phyloP scores from a whole-genome alignment of 2,797 vertebrate species.

The Galagoides demidoff region DNA sequence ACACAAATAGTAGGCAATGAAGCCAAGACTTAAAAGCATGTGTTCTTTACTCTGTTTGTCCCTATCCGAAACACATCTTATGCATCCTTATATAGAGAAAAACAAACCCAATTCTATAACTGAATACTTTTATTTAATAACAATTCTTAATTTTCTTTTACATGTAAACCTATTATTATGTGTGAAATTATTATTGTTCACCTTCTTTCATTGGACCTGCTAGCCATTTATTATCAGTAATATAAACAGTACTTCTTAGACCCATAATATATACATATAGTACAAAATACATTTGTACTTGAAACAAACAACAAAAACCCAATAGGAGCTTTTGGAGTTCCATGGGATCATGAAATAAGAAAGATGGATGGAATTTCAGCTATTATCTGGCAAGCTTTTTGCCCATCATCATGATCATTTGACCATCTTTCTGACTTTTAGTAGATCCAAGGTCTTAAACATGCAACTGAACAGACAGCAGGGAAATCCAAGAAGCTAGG shows the following conservation, averaged over 20 bases:
- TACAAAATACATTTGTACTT: not conserved
- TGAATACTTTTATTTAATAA: constrained; percentile 18
- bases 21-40: not conserved
- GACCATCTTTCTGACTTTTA: not conserved
- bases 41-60: not conserved
- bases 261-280: not conserved
- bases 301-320: not conserved
- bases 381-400: not conserved
- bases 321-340: not conserved
- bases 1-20: not conserved
- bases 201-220: constrained; percentile 21
- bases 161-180: constrained; percentile 25
- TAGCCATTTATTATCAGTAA: constrained; percentile 43
- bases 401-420: not conserved
- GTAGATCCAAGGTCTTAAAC: not conserved
- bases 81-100: not conserved
- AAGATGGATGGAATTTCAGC: not conserved
- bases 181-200: constrained; percentile 50
- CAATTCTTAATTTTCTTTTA: constrained; percentile 52
- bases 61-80: not conserved
- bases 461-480: not conserved
- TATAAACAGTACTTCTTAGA: constrained; percentile 55
- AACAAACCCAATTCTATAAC: not conserved
- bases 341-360: not conserved
- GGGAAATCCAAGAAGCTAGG: not conserved